A percentile compares a stretch with the other conserved stretches of the same genome.
These are phyloP conservation scores for Achlya flavicornis DNA, from an alignment of 2,888 invertebrate species.

Conservation along the genomic window DNA sequence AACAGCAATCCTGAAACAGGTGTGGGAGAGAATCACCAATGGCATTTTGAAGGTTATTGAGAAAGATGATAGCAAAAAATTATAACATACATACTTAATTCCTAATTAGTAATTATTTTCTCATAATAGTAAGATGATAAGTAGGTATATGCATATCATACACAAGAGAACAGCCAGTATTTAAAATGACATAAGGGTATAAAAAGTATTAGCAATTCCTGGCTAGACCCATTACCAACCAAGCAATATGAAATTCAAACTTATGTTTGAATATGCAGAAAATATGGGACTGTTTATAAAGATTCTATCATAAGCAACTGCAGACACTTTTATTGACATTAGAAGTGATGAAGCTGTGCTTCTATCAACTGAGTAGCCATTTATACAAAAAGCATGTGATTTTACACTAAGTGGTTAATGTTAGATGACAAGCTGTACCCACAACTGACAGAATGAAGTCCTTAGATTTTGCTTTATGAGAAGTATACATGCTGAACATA, in stretches of 20 bases:
- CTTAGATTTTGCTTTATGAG: neutral
- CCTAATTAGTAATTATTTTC: neutral
- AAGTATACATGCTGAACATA: neutral
- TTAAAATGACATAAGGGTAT: neutral
- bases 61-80: no score
- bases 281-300: neutral
- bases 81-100: no score
- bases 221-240: constrained; percentile 27
- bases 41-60: no score
- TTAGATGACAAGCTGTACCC: neutral
- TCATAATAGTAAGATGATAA: neutral
- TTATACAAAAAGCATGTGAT: constrained; percentile 40
- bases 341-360: constrained; percentile 21
- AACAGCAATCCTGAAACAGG: no score
- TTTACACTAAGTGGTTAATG: constrained; percentile 17
- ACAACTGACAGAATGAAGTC: constrained; percentile 32
- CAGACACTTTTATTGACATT: neutral
- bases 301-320: neutral
- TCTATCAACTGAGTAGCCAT: constrained; percentile 26
- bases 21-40: no score
- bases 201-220: neutral
- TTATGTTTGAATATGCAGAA: neutral
- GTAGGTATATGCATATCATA: neutral
- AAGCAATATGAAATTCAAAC: constrained; percentile 36
- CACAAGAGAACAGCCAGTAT: neutral